Base-by-base conservation (phyloP, 2,113 vertebrate species). In the Abramis brama region DNA sequence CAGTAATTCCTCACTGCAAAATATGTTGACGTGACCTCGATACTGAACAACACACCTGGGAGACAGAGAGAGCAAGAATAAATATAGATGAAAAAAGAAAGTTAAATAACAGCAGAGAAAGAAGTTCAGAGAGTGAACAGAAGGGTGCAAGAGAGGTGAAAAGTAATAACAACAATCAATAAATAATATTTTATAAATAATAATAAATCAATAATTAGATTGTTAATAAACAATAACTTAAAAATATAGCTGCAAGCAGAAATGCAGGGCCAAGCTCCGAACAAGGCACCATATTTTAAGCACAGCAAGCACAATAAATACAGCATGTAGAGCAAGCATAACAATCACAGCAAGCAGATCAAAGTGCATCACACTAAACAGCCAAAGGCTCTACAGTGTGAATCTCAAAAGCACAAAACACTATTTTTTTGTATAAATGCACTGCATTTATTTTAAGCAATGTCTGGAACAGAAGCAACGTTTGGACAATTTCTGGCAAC, bases 1-100 rank as follows among this genome's bases (percentile, higher is more conserved):
- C 98, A 99, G 93, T 99, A 99, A 95, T 99, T 99, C 87, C 98
- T 96, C 92, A 99, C 98, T 0, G 98, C 98, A 5, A 99, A 99
- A 95, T 98, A 99, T 86, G 97, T 99, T 85, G 98, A 99, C 85
- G 98, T 99, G 94, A 99, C 98, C 93, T 99, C 98, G 39, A 99
- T 99, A 94, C 98, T 99, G 95, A 94, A 94, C 91, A 94, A 85
- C 89, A 94, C 92, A 84, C 92, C 92, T 94, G 91, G 90, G 88
- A 84, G 84, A 62, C 66, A 89, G 70, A 86, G 23, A 79, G 25
- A 74, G 84, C 50, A 50, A 81, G 75, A 83, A 79, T n/a, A 86
- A 88, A 80, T 70, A 68, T 45, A 84, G 55, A 76, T 73, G 85
- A 76, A 77, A 79, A 60, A 55, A 85, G 62, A 88, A 66, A 59